These are phyloP conservation scores for Clitarchus hookeri DNA, from an alignment of 2,888 invertebrate genomes.

Conservation along the genomic window DNA sequence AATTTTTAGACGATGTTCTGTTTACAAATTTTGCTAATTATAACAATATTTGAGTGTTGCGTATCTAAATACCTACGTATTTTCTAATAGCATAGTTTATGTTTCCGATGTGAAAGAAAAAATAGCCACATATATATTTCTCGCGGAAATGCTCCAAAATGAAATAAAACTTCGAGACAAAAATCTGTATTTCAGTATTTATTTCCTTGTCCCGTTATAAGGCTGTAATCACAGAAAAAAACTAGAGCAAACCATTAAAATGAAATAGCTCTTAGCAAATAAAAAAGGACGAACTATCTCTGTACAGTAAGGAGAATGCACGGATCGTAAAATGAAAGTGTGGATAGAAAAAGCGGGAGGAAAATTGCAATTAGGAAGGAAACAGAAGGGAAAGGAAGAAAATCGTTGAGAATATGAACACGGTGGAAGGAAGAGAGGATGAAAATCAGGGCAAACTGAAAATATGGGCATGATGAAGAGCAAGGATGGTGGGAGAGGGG, in stretches of 20 bases:
- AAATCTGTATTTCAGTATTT: neutral
- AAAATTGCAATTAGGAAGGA: neutral
- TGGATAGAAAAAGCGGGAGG: neutral
- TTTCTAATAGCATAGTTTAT: too few relatives aligned
- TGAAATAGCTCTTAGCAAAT: neutral
- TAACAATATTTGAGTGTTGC: too few relatives aligned
- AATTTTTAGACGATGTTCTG: too few relatives aligned
- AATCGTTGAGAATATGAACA: neutral
- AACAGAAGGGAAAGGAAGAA: neutral
- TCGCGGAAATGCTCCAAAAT: neutral
- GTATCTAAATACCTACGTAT: too few relatives aligned
- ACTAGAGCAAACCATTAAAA: neutral
- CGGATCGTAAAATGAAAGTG: neutral
- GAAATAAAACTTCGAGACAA: neutral
- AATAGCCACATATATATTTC: too few relatives aligned
- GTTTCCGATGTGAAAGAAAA: too few relatives aligned
- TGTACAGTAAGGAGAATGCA: neutral
- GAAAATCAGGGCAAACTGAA: slow-evolving; percentile 1
- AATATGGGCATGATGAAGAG: neutral
- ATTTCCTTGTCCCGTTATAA: neutral
- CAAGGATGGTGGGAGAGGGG: neutral
- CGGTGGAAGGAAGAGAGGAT: neutral
- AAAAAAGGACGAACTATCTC: too few relatives aligned
- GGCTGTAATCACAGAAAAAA: neutral
- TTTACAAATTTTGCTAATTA: too few relatives aligned